Conservation (phyloP, 2,888 invertebrate genomes). For the Coelopa pilipes region DNA sequence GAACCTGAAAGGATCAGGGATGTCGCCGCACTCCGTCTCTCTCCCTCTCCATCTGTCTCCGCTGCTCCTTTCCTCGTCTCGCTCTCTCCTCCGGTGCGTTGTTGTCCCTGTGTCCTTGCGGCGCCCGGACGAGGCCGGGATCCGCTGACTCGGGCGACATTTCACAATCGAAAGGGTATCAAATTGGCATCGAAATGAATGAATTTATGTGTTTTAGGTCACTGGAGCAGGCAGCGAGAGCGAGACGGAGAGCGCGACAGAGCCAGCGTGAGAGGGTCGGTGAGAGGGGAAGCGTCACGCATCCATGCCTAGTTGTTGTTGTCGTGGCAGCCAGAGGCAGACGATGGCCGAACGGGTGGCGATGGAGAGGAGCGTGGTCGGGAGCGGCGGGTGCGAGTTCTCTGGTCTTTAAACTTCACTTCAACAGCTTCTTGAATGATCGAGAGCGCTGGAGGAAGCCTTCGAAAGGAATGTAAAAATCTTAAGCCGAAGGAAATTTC, state of each 20-base stretch:
- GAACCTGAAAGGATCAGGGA: constrained; percentile 2
- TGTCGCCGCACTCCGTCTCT: neutral
- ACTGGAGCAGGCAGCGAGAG: constrained; percentile 5
- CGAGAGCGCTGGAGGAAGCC: too few species aligned
- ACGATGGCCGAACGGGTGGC: too few species aligned
- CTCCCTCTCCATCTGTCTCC: neutral
- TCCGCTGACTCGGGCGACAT: neutral
- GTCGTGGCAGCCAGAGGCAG: too few species aligned
- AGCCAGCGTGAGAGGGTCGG: too few species aligned
- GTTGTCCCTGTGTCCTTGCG: neutral
- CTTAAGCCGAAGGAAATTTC: too few species aligned
- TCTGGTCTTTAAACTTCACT: too few species aligned
- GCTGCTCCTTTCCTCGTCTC: neutral
- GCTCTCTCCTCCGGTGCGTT: neutral
- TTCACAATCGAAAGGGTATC: constrained; percentile 17
- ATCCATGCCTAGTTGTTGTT: too few species aligned
- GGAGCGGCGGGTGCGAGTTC: too few species aligned
- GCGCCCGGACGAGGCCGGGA: neutral
- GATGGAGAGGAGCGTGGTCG: too few species aligned
- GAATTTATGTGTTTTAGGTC: constrained; percentile 23
- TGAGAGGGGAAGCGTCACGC: too few species aligned
- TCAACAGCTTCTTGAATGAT: too few species aligned
- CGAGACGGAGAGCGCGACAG: neutral
- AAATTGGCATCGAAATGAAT: constrained; percentile 20
- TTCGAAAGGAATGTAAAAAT: too few species aligned